Evolutionary conservation across 2,113 vertebrate genomes (phyloP).

Genomic region (Prionailurus bengalensis): DNA sequence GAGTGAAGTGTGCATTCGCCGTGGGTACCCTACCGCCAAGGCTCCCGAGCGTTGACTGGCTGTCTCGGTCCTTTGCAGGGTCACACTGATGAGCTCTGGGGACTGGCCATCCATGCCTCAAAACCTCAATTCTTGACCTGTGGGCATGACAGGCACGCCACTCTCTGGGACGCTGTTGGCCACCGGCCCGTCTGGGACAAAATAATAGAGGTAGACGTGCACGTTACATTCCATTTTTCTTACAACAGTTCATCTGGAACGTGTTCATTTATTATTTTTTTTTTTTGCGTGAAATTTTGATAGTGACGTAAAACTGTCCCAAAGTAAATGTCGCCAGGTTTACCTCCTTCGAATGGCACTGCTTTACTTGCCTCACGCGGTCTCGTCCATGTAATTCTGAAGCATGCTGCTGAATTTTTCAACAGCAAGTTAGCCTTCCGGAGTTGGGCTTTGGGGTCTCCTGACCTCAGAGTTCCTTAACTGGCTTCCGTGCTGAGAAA

Average conservation of each 20-base stretch:
- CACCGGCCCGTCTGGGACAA: conserved; percentile 97
- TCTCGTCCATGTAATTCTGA: background rate
- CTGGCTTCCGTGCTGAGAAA: background rate
- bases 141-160: conserved; percentile 96
- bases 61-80: conserved; percentile 87
- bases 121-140: conserved; percentile 97
- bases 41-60: fast-evolving
- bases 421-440: background rate
- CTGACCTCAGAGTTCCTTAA: too few species aligned
- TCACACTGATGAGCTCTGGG: conserved; percentile 98
- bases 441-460: background rate
- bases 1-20: fast-evolving
- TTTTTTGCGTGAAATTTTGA: background rate
- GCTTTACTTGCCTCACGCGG: fast-evolving
- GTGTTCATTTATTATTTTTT: fast-evolving
- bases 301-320: background rate
- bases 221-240: background rate
- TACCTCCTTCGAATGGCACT: background rate
- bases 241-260: background rate
- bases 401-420: background rate
- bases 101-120: conserved; percentile 94
- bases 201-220: conserved; percentile 92
- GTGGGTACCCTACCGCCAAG: fast-evolving
- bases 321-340: background rate
- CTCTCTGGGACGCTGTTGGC: conserved; percentile 94